A percentile compares a stretch with the other conserved stretches of the same genome.
Evolutionary conservation across 92 coral and sea anemone species (phyloP).

Genomic region (Parazoanthus atlanticus): DNA sequence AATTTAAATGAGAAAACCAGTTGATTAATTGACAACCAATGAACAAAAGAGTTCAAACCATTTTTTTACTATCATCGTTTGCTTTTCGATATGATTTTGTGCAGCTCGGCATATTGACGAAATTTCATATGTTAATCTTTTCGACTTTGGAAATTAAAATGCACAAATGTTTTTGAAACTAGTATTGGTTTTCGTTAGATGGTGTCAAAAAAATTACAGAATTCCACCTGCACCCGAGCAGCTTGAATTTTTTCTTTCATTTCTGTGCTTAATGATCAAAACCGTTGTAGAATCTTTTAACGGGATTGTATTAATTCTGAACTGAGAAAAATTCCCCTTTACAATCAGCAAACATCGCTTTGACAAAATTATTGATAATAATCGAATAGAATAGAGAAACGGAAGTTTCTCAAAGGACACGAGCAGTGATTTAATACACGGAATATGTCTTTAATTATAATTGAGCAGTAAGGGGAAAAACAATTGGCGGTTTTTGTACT

Average conservation of each 20-base stretch:
- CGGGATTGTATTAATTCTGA: background rate
- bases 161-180: background rate
- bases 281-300: background rate
- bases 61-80: too few relatives aligned
- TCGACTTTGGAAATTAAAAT: background rate
- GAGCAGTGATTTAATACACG: background rate
- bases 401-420: background rate
- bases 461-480: background rate
- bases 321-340: background rate
- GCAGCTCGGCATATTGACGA: too few relatives aligned
- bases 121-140: too few relatives aligned
- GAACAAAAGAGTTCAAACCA: too few relatives aligned
- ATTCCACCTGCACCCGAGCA: background rate
- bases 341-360: background rate
- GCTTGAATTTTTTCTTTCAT: background rate
- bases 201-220: background rate
- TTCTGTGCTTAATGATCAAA: background rate
- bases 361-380: too few relatives aligned
- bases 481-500: background rate
- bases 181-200: background rate
- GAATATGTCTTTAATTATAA: background rate
- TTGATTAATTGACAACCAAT: too few relatives aligned
- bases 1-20: too few relatives aligned
- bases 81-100: too few relatives aligned
- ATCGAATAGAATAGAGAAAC: background rate